phyloP scores from a whole-genome alignment of 2,797 vertebrate species.

The Gallinago solitaria region DNA sequence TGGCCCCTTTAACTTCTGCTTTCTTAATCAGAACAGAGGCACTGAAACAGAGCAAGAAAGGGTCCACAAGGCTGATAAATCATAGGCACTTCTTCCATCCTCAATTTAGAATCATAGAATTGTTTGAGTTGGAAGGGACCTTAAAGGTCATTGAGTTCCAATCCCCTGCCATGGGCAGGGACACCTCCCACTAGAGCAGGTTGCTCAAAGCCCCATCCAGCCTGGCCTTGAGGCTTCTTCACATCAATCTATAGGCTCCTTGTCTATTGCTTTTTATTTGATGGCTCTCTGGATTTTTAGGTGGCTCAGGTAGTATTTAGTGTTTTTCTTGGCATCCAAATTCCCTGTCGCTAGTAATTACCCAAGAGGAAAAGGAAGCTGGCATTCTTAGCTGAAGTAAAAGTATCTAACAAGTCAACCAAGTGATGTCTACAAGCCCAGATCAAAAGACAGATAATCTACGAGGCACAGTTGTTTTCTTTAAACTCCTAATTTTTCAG shows the following conservation, averaged over 20 bases:
- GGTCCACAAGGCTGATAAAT: neutral
- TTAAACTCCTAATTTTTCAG: neutral
- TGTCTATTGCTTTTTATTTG: neutral
- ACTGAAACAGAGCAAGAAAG: neutral
- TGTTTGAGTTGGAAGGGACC: too few species aligned
- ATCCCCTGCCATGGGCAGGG: too few species aligned
- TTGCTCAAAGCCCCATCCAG: too few species aligned
- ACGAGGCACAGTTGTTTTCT: neutral
- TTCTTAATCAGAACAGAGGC: neutral
- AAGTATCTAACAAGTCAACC: neutral
- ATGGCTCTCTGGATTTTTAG: neutral
- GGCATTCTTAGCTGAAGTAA: neutral
- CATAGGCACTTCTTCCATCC: neutral
- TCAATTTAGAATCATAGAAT: neutral
- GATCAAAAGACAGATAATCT: neutral
- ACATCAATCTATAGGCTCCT: neutral
- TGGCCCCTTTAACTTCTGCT: neutral
- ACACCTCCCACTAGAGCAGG: too few species aligned
- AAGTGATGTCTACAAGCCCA: neutral
- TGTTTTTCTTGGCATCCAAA: neutral
- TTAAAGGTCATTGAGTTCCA: too few species aligned
- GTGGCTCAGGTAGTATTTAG: neutral
- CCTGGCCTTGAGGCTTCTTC: neutral
- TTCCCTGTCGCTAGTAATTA: neutral
- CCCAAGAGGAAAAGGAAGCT: neutral